A percentile compares a stretch with the other conserved stretches of the same genome.
phyloP scores from a whole-genome alignment of 2,797 vertebrate species.

The Scolopax rusticola region DNA sequence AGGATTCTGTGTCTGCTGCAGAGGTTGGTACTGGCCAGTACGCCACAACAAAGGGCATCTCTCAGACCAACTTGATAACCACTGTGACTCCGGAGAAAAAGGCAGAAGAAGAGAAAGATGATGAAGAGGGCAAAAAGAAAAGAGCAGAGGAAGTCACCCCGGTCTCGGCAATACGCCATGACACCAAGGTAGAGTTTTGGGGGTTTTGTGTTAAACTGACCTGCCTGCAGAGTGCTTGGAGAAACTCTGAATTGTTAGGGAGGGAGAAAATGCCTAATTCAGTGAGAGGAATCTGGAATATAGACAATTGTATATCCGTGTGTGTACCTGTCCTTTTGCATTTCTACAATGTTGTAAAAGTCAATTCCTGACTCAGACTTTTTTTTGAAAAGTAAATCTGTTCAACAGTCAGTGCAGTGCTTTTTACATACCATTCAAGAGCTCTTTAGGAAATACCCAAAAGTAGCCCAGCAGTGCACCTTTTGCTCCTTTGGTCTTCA shows the following conservation, averaged over 20 bases:
- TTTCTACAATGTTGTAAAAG: background rate
- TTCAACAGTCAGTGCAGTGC: background rate
- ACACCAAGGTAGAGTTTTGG: constrained; percentile 89
- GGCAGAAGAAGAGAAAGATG: constrained; percentile 89
- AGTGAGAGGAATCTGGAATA: background rate
- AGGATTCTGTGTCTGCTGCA: constrained; percentile 89
- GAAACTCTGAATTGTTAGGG: background rate
- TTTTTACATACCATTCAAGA: background rate
- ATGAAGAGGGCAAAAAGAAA: constrained; percentile 81
- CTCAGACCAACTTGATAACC: constrained; percentile 93
- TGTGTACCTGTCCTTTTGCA: background rate
- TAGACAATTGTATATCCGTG: accelerated
- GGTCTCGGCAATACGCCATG: constrained; percentile 81
- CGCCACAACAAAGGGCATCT: constrained; percentile 87
- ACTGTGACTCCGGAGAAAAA: constrained; percentile 94
- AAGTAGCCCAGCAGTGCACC: background rate
- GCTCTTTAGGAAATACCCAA: background rate
- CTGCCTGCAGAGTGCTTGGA: background rate
- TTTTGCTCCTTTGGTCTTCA: background rate
- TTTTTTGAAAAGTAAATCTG: background rate
- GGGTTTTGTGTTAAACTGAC: background rate
- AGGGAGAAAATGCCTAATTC: background rate
- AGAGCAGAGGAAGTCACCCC: constrained; percentile 77
- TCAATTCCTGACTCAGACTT: background rate
- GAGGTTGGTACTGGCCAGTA: constrained; percentile 95